Evolutionary conservation across 2,888 invertebrate species (phyloP).

Genomic region (Catocala sponsa): DNA sequence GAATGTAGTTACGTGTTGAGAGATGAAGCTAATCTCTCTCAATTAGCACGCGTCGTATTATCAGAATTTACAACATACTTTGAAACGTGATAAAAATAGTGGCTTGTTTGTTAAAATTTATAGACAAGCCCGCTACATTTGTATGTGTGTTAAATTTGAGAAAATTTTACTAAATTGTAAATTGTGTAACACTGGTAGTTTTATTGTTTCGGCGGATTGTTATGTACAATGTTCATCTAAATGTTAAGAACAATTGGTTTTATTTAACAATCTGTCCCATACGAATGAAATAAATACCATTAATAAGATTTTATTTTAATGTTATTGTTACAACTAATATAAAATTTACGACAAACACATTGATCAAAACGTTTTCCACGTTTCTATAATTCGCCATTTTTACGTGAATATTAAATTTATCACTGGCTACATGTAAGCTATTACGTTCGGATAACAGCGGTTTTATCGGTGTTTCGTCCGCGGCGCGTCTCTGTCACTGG

Average conservation of each 20-base stretch:
- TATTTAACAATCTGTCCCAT: no score
- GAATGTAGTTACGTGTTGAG: constrained; percentile 4
- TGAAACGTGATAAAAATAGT: constrained; percentile 6
- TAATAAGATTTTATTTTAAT: constrained; percentile 5
- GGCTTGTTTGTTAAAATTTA: constrained; percentile 4
- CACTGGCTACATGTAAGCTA: constrained; percentile 40
- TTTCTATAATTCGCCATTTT: constrained; percentile 42
- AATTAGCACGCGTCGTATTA: constrained; percentile 11
- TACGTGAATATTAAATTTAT: constrained; percentile 47
- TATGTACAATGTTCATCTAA: background rate
- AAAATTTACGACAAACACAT: constrained; percentile 14
- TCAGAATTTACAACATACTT: background rate
- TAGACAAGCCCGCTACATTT: background rate
- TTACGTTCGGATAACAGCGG: constrained; percentile 55
- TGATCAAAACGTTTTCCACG: constrained; percentile 20
- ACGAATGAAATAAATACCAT: background rate
- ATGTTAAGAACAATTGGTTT: no score
- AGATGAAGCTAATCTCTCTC: constrained; percentile 15
- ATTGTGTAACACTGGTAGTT: no score
- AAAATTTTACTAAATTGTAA: no score
- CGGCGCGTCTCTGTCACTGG: constrained; percentile 55
- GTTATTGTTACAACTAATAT: constrained; percentile 3
- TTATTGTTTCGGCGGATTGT: background rate
- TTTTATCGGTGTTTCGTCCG: constrained; percentile 57
- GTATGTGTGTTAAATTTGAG: background rate